These are phyloP conservation scores for Ophion slaviceki DNA, from an alignment of 2,888 invertebrate genomes.

Conservation along the genomic window DNA sequence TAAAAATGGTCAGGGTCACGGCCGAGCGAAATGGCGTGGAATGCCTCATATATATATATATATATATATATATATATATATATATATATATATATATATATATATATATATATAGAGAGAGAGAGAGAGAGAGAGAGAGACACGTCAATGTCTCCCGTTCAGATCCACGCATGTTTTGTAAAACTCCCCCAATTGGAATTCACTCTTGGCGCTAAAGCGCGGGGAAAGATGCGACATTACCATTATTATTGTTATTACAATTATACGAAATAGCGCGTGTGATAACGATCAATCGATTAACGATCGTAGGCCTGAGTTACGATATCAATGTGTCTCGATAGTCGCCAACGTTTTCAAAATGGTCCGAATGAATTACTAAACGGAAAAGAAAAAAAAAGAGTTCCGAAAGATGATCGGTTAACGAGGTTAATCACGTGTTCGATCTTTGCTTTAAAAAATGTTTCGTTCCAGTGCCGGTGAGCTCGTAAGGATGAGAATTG, in stretches of 20 bases:
- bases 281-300: conserved; percentile 71
- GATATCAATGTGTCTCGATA: conserved; percentile 43
- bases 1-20: too few species aligned
- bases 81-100: too few species aligned
- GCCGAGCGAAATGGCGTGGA: too few species aligned
- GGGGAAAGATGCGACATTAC: conserved; percentile 2
- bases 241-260: conserved; percentile 63
- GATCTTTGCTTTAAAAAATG: conserved; percentile 1
- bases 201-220: not conserved
- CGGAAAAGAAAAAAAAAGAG: not conserved
- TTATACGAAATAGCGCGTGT: conserved; percentile 51
- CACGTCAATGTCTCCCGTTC: not conserved
- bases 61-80: too few species aligned
- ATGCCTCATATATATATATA: too few species aligned
- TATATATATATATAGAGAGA: too few species aligned
- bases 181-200: conserved; percentile 51
- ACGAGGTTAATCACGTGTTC: too few species aligned
- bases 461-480: not conserved
- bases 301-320: conserved; percentile 75
- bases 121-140: conserved; percentile 5
- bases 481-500: not conserved
- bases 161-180: conserved; percentile 26
- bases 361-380: not conserved
- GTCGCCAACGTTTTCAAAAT: conserved; percentile 17
- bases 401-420: not conserved